Base-by-base conservation (phyloP, 2,888 invertebrate species). In the Ctenicera cuprea region DNA sequence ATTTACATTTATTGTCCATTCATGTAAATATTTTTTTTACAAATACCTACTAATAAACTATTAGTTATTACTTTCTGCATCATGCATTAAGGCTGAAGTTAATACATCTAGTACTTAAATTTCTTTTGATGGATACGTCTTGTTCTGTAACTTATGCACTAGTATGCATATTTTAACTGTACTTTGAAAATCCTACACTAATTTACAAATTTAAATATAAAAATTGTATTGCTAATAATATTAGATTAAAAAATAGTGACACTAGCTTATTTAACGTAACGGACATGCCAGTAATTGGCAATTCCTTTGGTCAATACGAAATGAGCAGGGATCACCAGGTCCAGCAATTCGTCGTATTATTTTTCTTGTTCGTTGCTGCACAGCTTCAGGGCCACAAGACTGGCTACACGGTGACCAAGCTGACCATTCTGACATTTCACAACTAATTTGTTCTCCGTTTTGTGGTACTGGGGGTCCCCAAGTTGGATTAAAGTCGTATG, bases 361-460 rank as follows among this genome's bases (percentile, higher is more conserved):
- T 2, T 87, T 86, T 41, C 91, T 86, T 0, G 90, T 90, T 59
- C 90, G 85, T 77, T 90, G 89, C 41, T 89, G 88, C 22, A 89
- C 87, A 0, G 90, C 88, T 73, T 87, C 86, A 11, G 87, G 83
- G 0, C 93, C 93, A 82, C 94, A 94, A 1, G 89, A 90, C 5
- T 89, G 89, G 0, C 91, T 90, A 82, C 94, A 94, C 0, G 91
- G 90, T 3, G 92, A 90, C 93, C 93, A 93, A 8, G 89, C 88
- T n/a, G 92, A 90, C 93, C 93, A 93, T 63, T 89, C 87, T 0
- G 91, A 90, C 81, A 92, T 90, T 38, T 88, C 87, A 81, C 93
- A 94, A 74, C 90, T 90, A 7, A 79, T 33, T 8, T 65, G 77
- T 64, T 67, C 67, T 16, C 14, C 37, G 14, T 64, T 41, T 11